Percentiles rank a stretch among this genome's conserved stretches.
Conservation (phyloP, 2,113 vertebrate species). For the Lepus timidus region DNA sequence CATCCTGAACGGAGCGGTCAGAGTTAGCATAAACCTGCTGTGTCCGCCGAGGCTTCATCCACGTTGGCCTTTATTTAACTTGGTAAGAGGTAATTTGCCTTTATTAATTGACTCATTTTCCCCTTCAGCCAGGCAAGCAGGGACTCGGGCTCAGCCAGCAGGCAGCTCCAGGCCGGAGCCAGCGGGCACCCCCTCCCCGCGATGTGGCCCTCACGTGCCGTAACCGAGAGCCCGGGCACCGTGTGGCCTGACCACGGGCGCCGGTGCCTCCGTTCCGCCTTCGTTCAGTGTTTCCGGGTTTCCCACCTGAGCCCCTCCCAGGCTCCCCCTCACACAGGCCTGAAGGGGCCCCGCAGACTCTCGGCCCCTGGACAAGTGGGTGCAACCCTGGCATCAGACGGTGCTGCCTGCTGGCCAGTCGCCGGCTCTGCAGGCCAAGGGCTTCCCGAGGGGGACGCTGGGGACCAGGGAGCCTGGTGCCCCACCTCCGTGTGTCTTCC, state of each 20-base stretch:
- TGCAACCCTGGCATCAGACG: fast-evolving
- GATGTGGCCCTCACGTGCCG: too few relatives aligned
- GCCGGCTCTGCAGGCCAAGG: fast-evolving
- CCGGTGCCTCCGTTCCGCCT: background rate
- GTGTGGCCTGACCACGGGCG: background rate
- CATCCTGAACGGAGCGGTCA: constrained; percentile 75
- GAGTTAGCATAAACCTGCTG: constrained; percentile 82
- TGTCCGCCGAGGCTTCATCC: constrained; percentile 74
- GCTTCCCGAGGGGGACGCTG: background rate
- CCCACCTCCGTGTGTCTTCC: fast-evolving
- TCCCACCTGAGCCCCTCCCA: background rate
- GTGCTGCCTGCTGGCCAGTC: fast-evolving
- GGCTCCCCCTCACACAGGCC: too few relatives aligned
- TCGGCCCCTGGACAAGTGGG: too few relatives aligned
- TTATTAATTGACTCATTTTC: constrained; percentile 82
- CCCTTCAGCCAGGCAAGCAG: constrained; percentile 6
- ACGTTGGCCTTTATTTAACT: constrained; percentile 86
- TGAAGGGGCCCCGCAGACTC: too few relatives aligned
- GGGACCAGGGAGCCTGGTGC: fast-evolving
- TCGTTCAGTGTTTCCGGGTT: too few relatives aligned
- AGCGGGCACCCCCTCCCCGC: too few relatives aligned
- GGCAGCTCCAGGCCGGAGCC: too few relatives aligned
- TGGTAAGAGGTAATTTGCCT: constrained; percentile 85
- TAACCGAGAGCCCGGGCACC: too few relatives aligned
- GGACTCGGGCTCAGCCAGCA: background rate